Base-by-base conservation (phyloP, 2,888 invertebrate species). In the Drosophila rellima region DNA sequence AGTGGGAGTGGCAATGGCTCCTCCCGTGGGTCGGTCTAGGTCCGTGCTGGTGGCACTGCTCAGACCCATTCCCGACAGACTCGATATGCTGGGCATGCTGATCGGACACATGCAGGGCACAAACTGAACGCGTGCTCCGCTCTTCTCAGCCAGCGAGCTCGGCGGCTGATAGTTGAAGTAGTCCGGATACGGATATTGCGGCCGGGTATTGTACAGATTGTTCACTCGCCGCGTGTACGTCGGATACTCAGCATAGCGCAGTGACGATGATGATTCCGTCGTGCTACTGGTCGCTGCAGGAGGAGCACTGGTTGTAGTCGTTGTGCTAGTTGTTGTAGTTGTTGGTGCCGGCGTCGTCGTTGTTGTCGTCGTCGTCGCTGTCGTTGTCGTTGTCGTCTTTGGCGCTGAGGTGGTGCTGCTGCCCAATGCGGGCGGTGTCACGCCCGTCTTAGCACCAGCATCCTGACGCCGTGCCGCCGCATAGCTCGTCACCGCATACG, bases 51-150 rank as follows among this genome's bases (percentile, higher is more conserved):
- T 23, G 45, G 39, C 63, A 50, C 62, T 29, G 26, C 13, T 65
- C 31, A 71, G 7, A 10, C 42, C 15, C 23, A 47, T 17, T 7
- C 29, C 33, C 10, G 57, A 35, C 17, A 64, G 33, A 18, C 45
- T 42, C 5, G 63, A 42, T 35, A 78, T 18, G 44, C 77, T 70
- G 56, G 85, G 84, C 40, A 92, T 78, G 57, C 82, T 92, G 3
- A 92, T 74, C 0, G 91, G 92, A 61, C 91, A 92, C 91, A 92
- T 91, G 74, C 91, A 92, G 39, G 92, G 91, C 44, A 92, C 91
- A 48, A 91, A 91, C 59, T 92, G 91, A 6, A 85, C 82, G 47
- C 85, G 85, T 8, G 51, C 23, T 1, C 78, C 81, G 44, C 64
- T 65, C 29, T 73, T 74, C 44, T 87, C 80, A 11, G 65, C 3